Base-by-base conservation (phyloP, 2,113 vertebrate genomes). In the Austrofundulus limnaeus region DNA sequence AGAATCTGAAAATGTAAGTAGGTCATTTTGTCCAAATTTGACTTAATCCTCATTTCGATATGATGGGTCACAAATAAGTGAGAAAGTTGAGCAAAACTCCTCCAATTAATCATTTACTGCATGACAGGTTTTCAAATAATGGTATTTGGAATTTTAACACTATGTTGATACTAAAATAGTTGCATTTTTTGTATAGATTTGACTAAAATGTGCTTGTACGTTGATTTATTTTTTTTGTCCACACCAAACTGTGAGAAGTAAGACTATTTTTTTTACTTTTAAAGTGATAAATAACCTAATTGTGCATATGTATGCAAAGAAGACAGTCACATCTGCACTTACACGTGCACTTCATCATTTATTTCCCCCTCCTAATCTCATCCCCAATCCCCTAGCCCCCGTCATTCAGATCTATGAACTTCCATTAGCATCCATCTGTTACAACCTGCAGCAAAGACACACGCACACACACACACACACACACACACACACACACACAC, bases 401-500 rank as follows among this genome's bases (percentile, higher is more conserved):
- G 92, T 91, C 92, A 92, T 88, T 88, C 89, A 92, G 92, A 93
- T 93, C 87, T 93, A 92, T 92, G 92, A 90, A 89, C 85, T 84
- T 82, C 90, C 88, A 92, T 93, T 93, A 92, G 87, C 89, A 90
- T 84, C 89, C 92, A 92, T 93, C 92, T 93, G 92, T 89, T 93
- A 87, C 78, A 87, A 92, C 92, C 91, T 91, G 87, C 89, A 92
- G 92, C 90, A 81, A 85, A 82, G 79, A 85, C 66, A 73, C 75
- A 69, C 50, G 53, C 45, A 23, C 34, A 51, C 49, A 37, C 38
- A 49, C 70, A 73, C 59, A 61, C 64, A 61, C 45, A 20, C 51
- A 58, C 72, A 66, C 41, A 66, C 20, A 45, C 58, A 21, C 16
- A 20, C 53, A 61, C n/a, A n/a, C n/a, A n/a, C n/a, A n/a, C n/a